Evolutionary conservation across 2,797 vertebrate species (phyloP).

Genomic region (Coilia nasus): DNA sequence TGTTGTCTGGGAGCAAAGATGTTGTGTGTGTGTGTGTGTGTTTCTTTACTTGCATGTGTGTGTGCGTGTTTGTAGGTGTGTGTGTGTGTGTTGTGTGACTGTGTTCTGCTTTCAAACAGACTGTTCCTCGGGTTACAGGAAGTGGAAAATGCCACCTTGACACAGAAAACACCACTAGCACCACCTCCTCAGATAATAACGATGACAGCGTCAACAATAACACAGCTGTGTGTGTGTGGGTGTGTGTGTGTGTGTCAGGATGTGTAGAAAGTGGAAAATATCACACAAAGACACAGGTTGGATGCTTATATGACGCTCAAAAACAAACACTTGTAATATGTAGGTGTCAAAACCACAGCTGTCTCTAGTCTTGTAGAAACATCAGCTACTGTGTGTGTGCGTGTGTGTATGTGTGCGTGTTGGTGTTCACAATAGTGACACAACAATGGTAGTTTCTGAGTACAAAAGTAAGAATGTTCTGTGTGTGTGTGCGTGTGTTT

Average conservation of each 20-base stretch:
- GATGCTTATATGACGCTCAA: background rate
- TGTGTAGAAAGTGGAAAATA: slow-evolving; percentile 6
- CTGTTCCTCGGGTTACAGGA: background rate
- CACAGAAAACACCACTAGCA: background rate
- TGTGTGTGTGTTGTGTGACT: background rate
- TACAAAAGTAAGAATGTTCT: no score
- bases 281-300: background rate
- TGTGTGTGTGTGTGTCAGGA: slow-evolving; percentile 11
- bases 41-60: no score
- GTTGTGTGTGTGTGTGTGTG: no score
- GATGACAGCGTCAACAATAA: background rate
- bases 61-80: background rate
- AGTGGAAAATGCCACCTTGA: slow-evolving; percentile 4
- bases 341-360: slow-evolving; percentile 15
- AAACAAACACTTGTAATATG: background rate
- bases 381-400: background rate
- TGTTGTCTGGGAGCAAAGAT: no score
- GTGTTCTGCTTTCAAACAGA: no score
- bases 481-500: background rate
- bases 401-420: background rate
- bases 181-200: background rate
- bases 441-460: no score
- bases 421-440: background rate
- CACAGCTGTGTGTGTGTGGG: background rate
- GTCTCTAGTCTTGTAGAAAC: background rate